Conservation (phyloP, 2,797 vertebrate genomes). For the Pogoniulus pusillus region DNA sequence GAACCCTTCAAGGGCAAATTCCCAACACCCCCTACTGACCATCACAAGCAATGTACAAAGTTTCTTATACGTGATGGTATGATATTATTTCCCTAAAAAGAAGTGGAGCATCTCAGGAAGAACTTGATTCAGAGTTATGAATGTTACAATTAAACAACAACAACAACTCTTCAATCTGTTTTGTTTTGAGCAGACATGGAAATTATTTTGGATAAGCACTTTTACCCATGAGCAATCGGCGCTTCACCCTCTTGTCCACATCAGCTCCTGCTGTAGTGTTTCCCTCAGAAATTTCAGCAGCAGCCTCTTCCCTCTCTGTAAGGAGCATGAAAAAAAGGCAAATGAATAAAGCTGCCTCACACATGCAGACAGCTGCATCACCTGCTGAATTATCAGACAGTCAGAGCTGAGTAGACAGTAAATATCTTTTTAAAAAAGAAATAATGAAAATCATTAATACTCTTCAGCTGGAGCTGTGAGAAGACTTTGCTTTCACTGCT, state of each 20-base stretch:
- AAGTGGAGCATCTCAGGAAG: neutral
- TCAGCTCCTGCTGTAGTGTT: constrained; percentile 87
- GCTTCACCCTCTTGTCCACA: constrained; percentile 95
- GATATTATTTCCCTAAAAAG: neutral
- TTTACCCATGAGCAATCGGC: constrained; percentile 96
- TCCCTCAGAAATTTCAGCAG: constrained; percentile 81
- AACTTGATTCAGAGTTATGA: neutral
- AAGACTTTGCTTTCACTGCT: neutral
- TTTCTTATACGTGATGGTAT: neutral
- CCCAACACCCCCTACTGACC: neutral
- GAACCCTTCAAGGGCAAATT: neutral
- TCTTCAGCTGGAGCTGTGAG: neutral
- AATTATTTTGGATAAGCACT: neutral
- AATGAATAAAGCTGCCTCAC: neutral
- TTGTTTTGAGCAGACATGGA: neutral
- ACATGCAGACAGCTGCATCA: neutral
- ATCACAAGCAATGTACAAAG: neutral
- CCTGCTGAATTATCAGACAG: neutral
- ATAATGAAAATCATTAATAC: neutral
- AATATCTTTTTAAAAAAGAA: neutral
- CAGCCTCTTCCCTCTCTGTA: constrained; percentile 86
- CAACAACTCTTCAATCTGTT: neutral
- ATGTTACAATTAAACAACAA: neutral
- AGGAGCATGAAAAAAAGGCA: neutral
- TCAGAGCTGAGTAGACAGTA: neutral